Percentiles rank a stretch among this genome's conserved stretches.
These are phyloP conservation scores for Pachymerium ferrugineum DNA, from an alignment of 2,888 invertebrate genomes.

Conservation along the genomic window DNA sequence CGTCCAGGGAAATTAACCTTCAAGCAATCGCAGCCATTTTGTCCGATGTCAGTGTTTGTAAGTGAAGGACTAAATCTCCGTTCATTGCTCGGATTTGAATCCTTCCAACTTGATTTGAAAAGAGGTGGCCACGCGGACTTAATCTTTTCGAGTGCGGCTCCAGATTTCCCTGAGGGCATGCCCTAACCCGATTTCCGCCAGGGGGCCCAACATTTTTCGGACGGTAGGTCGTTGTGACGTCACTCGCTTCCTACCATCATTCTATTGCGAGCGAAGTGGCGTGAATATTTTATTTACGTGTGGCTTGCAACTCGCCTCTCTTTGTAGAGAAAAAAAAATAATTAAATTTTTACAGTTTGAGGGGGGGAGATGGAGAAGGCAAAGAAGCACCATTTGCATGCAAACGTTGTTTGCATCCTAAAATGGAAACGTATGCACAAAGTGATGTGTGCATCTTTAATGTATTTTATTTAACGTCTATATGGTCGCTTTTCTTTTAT, in stretches of 20 bases:
- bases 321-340: neutral
- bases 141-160: conserved; percentile 15
- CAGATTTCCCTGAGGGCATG: neutral
- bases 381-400: neutral
- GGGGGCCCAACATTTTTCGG: neutral
- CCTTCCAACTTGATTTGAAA: neutral
- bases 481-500: too few species aligned
- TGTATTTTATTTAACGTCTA: neutral
- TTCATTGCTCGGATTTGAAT: conserved; percentile 3
- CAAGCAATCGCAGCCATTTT: conserved; percentile 2
- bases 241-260: neutral
- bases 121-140: conserved; percentile 18
- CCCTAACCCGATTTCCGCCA: conserved; percentile 10
- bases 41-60: neutral
- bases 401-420: neutral
- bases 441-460: conserved; percentile 6
- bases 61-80: conserved; percentile 18
- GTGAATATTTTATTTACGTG: neutral
- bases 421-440: conserved; percentile 8
- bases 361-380: neutral
- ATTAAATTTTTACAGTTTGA: neutral
- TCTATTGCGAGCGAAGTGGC: conserved; percentile 10
- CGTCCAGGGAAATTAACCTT: conserved; percentile 15
- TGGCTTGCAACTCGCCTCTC: neutral
- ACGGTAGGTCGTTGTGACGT: neutral